Base-by-base conservation (phyloP, 2,888 invertebrate species). In the Stenoptilia bipunctidactyla region DNA sequence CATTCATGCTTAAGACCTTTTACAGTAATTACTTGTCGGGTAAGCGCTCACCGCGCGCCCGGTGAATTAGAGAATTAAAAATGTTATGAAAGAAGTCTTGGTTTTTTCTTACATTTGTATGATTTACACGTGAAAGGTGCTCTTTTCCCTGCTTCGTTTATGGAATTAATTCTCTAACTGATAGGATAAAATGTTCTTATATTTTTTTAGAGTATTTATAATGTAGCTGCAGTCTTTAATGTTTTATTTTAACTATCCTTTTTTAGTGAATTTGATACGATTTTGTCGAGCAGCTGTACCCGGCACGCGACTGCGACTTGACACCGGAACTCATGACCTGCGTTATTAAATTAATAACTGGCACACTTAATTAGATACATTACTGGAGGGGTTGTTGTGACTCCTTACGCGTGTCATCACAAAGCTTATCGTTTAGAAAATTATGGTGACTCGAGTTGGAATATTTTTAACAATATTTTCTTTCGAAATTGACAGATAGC, bases 261-360 rank as follows among this genome's bases (percentile, higher is more conserved):
- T n/a, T n/a, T n/a, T 20, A 20, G 8, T 20, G 20, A 20, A 20
- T 20, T 20, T 20, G 20, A 20, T 20, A 3, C 20, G 8, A 20
- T 20, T 25, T 3, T 8, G 30, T n/a, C 30, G 30, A n/a, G 36
- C 37, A 38, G 15, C 34, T 40, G 37, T 33, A 30, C 27, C 38
- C 35, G 40, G 40, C 49, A 49, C 50, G 49, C 47, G 45, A 41
- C 44, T 43, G 53, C 52, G 65, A 69, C 66, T 66, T 67, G 69
- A 62, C 63, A 49, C 51, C 45, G 52, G 50, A 66, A 56, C 51
- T 34, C 49, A 53, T 66, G 61, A 71, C 77, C 77, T 69, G 52
- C 62, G 66, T 79, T 83, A 83, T 82, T 80, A 82, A 82, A 80
- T 80, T 83, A 82, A 83, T 83, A 83, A 83, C 77, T 76, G 59